Conservation (phyloP, 1,140 invertebrate genomes). For the Tenebrio molitor region DNA sequence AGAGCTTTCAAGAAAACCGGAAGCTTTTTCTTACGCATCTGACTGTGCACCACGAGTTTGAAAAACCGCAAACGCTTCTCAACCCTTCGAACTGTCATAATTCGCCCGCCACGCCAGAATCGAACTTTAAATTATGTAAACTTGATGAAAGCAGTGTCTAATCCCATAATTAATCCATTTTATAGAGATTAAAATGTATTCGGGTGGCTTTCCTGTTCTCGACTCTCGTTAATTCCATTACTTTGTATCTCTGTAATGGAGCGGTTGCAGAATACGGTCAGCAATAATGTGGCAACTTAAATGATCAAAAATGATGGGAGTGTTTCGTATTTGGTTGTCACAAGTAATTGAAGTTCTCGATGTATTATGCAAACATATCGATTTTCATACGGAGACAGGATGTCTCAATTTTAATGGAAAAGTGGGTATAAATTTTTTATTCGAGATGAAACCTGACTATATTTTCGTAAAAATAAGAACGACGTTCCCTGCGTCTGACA, state of each 20-base stretch:
- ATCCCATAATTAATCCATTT: not conserved
- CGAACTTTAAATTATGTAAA: not conserved
- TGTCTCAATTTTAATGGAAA: slow-evolving; percentile 1
- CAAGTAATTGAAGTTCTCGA: not conserved
- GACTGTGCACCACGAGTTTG: not conserved
- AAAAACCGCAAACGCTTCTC: not conserved
- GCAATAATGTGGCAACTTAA: not conserved
- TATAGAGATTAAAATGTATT: slow-evolving; percentile 1
- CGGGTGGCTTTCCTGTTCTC: not conserved
- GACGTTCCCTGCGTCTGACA: slow-evolving; percentile 11
- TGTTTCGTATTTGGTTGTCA: not conserved
- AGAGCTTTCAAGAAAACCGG: not conserved
- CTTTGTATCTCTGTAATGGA: not conserved
- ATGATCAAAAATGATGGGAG: not conserved
- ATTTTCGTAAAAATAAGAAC: slow-evolving; percentile 18
- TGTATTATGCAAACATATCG: slow-evolving; percentile 15
- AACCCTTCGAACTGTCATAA: too few species aligned
- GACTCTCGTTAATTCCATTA: not conserved
- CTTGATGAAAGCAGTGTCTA: not conserved
- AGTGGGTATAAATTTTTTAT: slow-evolving; percentile 33
- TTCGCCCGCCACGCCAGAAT: too few species aligned
- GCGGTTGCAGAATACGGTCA: not conserved
- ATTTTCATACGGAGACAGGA: slow-evolving; percentile 4
- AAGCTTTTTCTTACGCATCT: not conserved
- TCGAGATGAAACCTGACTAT: slow-evolving; percentile 7